Conservation (phyloP, 2,888 invertebrate species). For the Drosophila buzzatii region DNA sequence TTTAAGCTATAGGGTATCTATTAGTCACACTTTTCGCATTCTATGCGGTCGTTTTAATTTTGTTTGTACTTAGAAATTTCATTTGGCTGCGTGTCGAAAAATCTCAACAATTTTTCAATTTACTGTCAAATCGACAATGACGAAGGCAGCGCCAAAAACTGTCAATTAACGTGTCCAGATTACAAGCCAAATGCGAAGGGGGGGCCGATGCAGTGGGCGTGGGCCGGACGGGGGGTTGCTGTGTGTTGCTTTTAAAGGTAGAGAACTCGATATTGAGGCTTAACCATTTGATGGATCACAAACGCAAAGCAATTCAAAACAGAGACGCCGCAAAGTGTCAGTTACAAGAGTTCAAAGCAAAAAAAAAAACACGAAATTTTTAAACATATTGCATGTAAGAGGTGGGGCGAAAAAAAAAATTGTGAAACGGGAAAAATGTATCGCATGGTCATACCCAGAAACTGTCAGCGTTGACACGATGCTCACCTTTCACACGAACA, state of each 20-base stretch:
- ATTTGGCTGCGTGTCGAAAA: slow-evolving; percentile 52
- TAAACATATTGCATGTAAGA: background rate
- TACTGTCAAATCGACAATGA: slow-evolving; percentile 61
- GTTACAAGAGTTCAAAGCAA: slow-evolving; percentile 59
- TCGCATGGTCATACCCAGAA: slow-evolving; percentile 51
- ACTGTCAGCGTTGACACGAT: slow-evolving; percentile 50
- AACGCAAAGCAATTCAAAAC: slow-evolving; percentile 33
- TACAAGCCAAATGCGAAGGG: slow-evolving; percentile 50
- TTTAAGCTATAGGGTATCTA: background rate
- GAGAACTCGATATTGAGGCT: slow-evolving; percentile 45
- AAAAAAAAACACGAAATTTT: slow-evolving; percentile 2
- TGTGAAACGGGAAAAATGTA: slow-evolving; percentile 37
- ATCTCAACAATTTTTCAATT: slow-evolving; percentile 77
- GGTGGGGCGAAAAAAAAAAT: background rate
- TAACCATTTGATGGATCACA: slow-evolving; percentile 67
- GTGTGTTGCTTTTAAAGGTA: slow-evolving; percentile 2
- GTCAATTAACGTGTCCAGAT: slow-evolving; percentile 67
- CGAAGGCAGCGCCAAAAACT: slow-evolving; percentile 56
- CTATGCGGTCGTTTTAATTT: slow-evolving; percentile 1
- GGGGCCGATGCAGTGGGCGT: background rate
- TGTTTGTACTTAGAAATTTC: slow-evolving; percentile 43
- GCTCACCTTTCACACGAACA: slow-evolving; percentile 48
- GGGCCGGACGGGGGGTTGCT: background rate
- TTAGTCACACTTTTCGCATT: background rate
- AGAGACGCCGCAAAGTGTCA: slow-evolving; percentile 43